These are phyloP conservation scores for Cerastis rubricosa DNA, from an alignment of 2,888 invertebrate genomes.

Conservation along the genomic window DNA sequence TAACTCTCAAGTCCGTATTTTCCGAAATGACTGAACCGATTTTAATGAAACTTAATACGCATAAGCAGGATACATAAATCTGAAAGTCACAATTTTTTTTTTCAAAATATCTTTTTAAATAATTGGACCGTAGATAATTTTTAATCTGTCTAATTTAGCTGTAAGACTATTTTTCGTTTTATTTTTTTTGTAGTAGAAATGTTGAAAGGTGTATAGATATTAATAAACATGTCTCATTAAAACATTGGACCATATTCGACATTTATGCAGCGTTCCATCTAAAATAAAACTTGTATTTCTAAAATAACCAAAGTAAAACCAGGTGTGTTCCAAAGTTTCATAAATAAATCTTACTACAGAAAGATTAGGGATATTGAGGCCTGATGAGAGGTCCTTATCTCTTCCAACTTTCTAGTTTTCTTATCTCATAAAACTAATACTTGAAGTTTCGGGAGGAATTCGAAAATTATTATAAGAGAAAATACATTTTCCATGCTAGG, in stretches of 20 bases:
- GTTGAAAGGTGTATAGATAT: background rate
- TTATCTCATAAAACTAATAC: conserved; percentile 40
- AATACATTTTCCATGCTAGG: conserved; percentile 22
- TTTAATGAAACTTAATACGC: too few species aligned
- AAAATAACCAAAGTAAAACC: conserved; percentile 27
- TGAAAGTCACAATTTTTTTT: too few species aligned
- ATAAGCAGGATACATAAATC: too few species aligned
- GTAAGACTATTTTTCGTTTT: too few species aligned
- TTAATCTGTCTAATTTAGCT: too few species aligned
- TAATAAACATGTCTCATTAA: background rate
- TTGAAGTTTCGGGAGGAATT: conserved; percentile 27
- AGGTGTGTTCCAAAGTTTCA: conserved; percentile 33
- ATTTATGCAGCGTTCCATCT: background rate
- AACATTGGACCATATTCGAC: background rate
- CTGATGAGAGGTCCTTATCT: conserved; percentile 48
- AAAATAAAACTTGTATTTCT: background rate
- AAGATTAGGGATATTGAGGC: conserved; percentile 37
- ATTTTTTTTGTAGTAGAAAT: too few species aligned
- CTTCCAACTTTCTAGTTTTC: conserved; percentile 46
- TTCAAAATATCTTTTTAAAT: too few species aligned
- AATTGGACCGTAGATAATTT: too few species aligned
- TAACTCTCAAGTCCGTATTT: too few species aligned
- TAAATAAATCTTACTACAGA: conserved; percentile 40
- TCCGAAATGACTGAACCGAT: too few species aligned
- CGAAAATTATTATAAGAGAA: conserved; percentile 29